Evolutionary conservation across 2,113 vertebrate species (phyloP).

Genomic region (Choloepus hoffmanni): DNA sequence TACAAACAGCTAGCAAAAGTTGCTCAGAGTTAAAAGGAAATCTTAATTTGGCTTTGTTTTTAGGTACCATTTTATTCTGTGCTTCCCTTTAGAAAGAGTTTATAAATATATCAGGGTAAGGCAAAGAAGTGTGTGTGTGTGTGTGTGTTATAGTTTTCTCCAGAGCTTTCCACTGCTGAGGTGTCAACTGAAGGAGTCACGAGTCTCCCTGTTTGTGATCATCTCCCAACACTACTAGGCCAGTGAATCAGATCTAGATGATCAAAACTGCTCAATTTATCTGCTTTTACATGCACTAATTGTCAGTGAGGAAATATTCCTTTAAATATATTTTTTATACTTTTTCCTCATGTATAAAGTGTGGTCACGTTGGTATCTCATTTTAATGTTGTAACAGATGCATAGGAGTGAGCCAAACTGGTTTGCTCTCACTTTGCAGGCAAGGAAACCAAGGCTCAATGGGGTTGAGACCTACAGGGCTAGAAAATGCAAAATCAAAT

Average conservation of each 20-base stretch:
- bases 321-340: neutral
- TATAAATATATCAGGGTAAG: too few species aligned
- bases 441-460: neutral
- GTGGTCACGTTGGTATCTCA: neutral
- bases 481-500: neutral
- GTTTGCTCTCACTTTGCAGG: neutral
- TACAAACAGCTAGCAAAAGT: neutral
- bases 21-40: neutral
- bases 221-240: neutral
- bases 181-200: too few species aligned
- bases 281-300: neutral
- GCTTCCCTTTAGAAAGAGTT: neutral
- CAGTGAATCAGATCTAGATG: neutral
- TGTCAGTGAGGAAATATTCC: neutral
- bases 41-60: neutral
- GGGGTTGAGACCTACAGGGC: neutral
- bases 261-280: neutral
- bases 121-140: neutral
- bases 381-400: fast-evolving
- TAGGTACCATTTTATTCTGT: neutral
- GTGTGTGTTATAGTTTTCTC: neutral
- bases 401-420: neutral
- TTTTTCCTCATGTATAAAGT: neutral
- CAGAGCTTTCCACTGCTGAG: neutral
- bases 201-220: neutral